Evolutionary conservation across 2,797 vertebrate species (phyloP), one percentile per base, ranked within the genome.

Genomic region (Neosilurus mollespiculum): DNA sequence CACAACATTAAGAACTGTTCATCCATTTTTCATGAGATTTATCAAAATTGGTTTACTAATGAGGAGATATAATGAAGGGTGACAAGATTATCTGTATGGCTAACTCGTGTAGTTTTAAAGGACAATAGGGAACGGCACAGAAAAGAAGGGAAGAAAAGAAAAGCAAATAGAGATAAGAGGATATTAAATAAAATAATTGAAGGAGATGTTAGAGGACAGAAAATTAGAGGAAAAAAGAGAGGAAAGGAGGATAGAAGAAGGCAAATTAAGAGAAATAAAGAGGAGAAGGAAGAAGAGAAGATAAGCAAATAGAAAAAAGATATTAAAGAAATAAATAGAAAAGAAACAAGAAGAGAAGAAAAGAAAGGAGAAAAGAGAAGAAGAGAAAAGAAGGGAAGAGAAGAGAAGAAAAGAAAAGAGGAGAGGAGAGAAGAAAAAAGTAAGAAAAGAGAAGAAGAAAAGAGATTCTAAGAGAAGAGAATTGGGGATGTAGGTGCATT

Each of bases 21-120:
- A 78, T 64, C 9, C 76, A 64, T 78, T 78, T 78, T 77, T 77
- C 58, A 77, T n/a, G 76, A 78, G 12, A 51, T 18, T 64, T 61
- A 49, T 78, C 59, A 59, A 75, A 59, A 71, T 16, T 53, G 54
- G 37, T 26, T 59, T 77, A 15, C 12, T 77, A 77, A 77, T 43
- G 51, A 75, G 43, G 22, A 22, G 34, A 61, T 34, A 26, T 37
- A 49, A 72, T n/a, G 62, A 34, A 76, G 26, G 72, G 72, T 3
- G 11, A 79, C 66, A 64, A 6, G 26, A 62, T 58, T 34, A 73
- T 73, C 12, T 54, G n/a, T 72, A 56, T 56, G 20, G n/a, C 12
- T 49, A 22, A 49, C 3, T n/a, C 16, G 18, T 43, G 58, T 11
- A 64, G n/a, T 16, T 56, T 73, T 56, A 73, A 54, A 56, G 53